Evolutionary conservation across 2,113 vertebrate species (phyloP), one percentile per base, ranked within the genome.

Genomic region (Cephalopholis sonnerati): DNA sequence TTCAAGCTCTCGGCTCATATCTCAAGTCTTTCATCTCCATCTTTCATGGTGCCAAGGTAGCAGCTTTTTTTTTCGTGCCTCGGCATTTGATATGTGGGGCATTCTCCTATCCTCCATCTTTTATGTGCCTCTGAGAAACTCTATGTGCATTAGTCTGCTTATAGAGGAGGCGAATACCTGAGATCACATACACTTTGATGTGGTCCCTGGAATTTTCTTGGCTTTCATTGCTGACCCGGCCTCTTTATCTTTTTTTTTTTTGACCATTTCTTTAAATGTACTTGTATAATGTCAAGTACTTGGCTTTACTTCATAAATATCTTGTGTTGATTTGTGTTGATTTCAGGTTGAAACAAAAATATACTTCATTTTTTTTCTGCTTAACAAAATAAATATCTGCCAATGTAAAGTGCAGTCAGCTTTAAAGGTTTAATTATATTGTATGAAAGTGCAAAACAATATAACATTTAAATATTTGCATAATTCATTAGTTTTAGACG

Each of bases 1-100:
- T 87, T 82, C 10, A 75, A 79, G 36, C 75, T 90, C 79, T 54
- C 74, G 22, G 67, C 87, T 88, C 53, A 24, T 83, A 88, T 86
- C 77, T 73, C 8, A 81, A 64, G 63, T 79, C 90, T 94, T 93
- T 93, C 64, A 92, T 93, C 89, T 90, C 55, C 67, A 70, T 77
- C 83, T 89, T 88, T 89, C 86, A 70, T 79, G 74, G 54, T 85
- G 75, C 71, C 74, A 81, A 58, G 51, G 79, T 64, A 88, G 87
- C 78, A 36, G 74, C 65, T 72, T 69, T 67, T 55, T 69, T 66
- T 58, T 81, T 70, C 70, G 22, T 76, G 72, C 70, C 61, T 86
- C 10, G 0, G 70, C 78, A 68, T 89, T 87, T 82, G 77, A 77
- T 77, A 85, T 66, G 50, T 78, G 69, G 62, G 44, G 55, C 27